Conservation (phyloP, 2,797 vertebrate genomes). For the Typhlichthys eigenmanni region DNA sequence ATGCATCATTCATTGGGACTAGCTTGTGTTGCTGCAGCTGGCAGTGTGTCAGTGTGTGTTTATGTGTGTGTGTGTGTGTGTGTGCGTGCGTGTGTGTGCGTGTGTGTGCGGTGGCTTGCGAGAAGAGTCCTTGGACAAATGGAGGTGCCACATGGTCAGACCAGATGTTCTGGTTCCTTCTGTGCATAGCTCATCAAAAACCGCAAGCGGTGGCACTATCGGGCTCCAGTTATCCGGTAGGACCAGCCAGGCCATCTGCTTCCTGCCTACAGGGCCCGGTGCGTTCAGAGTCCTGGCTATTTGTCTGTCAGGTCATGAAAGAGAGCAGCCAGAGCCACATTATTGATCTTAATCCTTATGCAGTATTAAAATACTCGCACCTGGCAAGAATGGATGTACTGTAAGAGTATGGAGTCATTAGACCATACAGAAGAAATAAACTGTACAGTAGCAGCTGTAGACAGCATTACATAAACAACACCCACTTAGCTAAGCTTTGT, state of each 20-base stretch:
- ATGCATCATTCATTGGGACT: conserved; percentile 85
- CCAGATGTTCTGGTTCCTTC: conserved; percentile 87
- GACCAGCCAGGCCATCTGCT: conserved; percentile 86
- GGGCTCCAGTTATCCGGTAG: conserved; percentile 69
- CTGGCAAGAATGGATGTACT: not conserved
- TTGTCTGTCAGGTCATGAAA: conserved; percentile 13
- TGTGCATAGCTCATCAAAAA: conserved; percentile 86
- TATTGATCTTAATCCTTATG: conserved; percentile 8
- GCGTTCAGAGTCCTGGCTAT: conserved; percentile 68
- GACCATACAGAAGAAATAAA: too few species aligned
- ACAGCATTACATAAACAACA: too few species aligned
- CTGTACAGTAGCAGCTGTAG: too few species aligned
- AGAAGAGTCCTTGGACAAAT: conserved; percentile 77
- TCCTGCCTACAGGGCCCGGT: conserved; percentile 61
- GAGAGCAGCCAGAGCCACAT: not conserved
- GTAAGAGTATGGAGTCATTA: not conserved
- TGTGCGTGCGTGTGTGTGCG: too few species aligned
- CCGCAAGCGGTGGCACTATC: conserved; percentile 69
- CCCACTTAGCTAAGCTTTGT: too few species aligned
- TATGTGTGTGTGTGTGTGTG: conserved; percentile 19
- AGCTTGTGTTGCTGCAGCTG: conserved; percentile 73
- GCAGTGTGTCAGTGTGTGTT: conserved; percentile 22
- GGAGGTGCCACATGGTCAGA: conserved; percentile 83
- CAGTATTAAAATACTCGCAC: not conserved
- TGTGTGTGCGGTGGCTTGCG: conserved; percentile 54